These are phyloP conservation scores for Chlorospingus flavigularis DNA, from an alignment of 2,797 vertebrate species.

Conservation along the genomic window DNA sequence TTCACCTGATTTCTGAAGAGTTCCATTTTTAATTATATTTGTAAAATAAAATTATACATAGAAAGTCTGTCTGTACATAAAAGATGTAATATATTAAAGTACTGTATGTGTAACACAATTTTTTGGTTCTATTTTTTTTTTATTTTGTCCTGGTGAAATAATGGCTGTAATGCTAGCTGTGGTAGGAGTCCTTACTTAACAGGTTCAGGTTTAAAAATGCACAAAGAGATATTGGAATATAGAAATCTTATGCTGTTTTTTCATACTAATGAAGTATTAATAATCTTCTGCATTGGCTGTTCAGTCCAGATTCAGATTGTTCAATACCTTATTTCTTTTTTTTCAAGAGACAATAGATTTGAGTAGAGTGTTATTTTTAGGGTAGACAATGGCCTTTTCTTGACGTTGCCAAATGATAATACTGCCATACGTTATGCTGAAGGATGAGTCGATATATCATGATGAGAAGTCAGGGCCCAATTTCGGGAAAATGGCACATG, in stretches of 20 bases:
- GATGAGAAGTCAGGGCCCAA: neutral
- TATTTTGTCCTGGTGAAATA: neutral
- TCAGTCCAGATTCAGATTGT: neutral
- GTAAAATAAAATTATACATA: neutral
- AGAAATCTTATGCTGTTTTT: neutral
- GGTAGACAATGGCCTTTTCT: neutral
- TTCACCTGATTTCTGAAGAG: neutral
- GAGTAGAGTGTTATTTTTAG: neutral
- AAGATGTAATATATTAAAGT: neutral
- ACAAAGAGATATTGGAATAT: neutral
- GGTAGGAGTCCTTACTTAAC: neutral
- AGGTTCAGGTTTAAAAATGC: neutral
- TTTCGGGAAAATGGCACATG: accelerated
- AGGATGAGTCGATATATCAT: neutral
- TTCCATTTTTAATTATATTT: neutral
- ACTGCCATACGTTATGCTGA: neutral
- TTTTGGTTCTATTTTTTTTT: neutral
- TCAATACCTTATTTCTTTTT: neutral
- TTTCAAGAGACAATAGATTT: neutral
- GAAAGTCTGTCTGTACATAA: neutral
- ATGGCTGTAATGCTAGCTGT: neutral
- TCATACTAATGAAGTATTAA: neutral
- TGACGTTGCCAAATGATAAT: neutral
- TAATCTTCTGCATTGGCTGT: neutral
- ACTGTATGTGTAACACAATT: neutral